Evolutionary conservation across 1,140 invertebrate genomes (phyloP), one percentile per base, ranked within the genome.

Genomic region (Solenopsis fugax): DNA sequence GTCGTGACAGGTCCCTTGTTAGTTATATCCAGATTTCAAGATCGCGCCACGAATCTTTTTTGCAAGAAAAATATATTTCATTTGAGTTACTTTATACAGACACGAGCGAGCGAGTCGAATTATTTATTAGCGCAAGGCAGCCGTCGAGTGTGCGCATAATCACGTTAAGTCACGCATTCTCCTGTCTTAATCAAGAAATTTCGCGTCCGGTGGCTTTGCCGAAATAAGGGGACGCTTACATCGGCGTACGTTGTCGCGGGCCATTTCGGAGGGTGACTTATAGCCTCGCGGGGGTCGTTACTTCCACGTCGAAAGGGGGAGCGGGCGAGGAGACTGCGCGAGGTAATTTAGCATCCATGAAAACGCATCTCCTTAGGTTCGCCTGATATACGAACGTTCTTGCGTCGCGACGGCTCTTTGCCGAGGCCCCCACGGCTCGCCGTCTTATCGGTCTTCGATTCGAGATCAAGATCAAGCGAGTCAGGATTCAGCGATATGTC

Each of bases 141-240:
- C 71, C 64, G 24, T 82, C 84, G n/a, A 56, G 54, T 21, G 48
- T 6, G 69, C n/a, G 12, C 67, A n/a, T 64, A 62, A 80, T 88
- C 76, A 85, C 86, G 75, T 54, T 72, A 50, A 67, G 91, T 95
- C 90, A 92, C 93, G 92, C 92, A 91, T 62, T 86, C 73, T 86
- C 73, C 84, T 87, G 90, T 88, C 91, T 93, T 94, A 94, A 94
- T 94, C 92, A 93, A 94, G 93, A 94, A 94, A 94, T 93, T 94
- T 93, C 78, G 92, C 86, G 88, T 60, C 73, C 50, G 77, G 87
- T 45, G 34, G 52, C 50, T 16, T 45, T 9, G 41, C 12, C 84
- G 84, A 13, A 37, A 34, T 60, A 65, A 21, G 12, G 52, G 62
- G 58, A 2, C 29, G 62, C 64, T 37, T n/a, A 41, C 71, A n/a